Base-by-base conservation (phyloP, 2,797 vertebrate genomes). In the Dermochelys coriacea region DNA sequence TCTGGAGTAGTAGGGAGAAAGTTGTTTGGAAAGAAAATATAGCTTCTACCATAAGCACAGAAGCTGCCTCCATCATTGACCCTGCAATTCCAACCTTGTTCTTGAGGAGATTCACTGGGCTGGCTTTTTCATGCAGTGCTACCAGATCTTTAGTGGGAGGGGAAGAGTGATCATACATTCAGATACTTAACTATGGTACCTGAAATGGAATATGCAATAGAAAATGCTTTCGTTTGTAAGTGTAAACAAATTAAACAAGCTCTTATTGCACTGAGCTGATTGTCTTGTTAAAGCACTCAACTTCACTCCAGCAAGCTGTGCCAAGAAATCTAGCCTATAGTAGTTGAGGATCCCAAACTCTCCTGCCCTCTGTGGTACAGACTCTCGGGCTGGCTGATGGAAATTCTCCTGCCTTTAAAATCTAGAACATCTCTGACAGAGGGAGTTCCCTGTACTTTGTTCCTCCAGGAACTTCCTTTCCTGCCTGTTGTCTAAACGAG, bases 221-320 rank as follows among this genome's bases (percentile, higher is more conserved):
- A 81, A 89, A 93, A 81, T 16, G 15, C 71, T 92, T 79, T 80
- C 0, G 10, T 83, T 84, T 89, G 50, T 3, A 5, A 15, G 3
- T 75, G 25, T 45, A 45, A 50, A 6, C 3, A 0, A 4, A 68
- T 80, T 81, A 79, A 95, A 80, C 50, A 29, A 90, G 45, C 47
- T n/a, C 4, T 25, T 52, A 1, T 3, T 15, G 41, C 50, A 18
- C 55, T 79, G 51, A n/a, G 25, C 45, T 81, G 41, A 0, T 10
- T 54, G 51, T 81, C 45, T 57, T 61, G 8, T 45, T 31, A 81
- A 31, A 85, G 2, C 49, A 21, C 5, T 54, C 37, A 50, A 7
- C 55, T 91, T 75, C 61, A 31, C 12, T 49, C 61, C 75, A 59
- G 64, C 41, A 2, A 52, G 80, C 27, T 87, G 80, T 91, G 16